Conservation (phyloP, 2,888 invertebrate genomes). For the Asteroscopus sphinx region DNA sequence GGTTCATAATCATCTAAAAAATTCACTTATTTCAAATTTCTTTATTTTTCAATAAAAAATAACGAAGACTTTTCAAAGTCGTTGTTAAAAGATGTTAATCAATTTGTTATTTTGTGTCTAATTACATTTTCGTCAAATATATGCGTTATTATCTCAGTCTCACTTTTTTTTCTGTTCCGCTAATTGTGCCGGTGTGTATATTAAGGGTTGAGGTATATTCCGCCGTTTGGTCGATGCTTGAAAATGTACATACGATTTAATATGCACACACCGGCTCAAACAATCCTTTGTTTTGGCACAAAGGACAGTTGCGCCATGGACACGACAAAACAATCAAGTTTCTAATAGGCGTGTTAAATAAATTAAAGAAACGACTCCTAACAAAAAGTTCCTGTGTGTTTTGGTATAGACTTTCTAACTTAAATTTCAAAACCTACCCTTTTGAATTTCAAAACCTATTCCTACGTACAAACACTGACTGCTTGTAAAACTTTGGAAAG, state of each 20-base stretch:
- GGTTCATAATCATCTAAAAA: too few relatives aligned
- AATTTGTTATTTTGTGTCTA: too few relatives aligned
- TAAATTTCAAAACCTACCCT: conserved; percentile 9
- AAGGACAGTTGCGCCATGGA: neutral
- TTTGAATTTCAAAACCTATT: conserved; percentile 6
- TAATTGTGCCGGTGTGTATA: too few relatives aligned
- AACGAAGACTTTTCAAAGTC: too few relatives aligned
- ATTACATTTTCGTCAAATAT: too few relatives aligned
- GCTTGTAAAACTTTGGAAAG: conserved; percentile 43
- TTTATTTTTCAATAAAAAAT: too few relatives aligned
- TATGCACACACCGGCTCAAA: neutral
- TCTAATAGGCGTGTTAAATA: neutral
- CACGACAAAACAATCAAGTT: neutral
- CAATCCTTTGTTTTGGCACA: neutral
- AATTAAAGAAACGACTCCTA: neutral
- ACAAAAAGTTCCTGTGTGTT: conserved; percentile 1
- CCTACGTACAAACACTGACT: conserved; percentile 12
- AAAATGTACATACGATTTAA: neutral
- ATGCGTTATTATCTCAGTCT: too few relatives aligned
- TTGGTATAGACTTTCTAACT: conserved; percentile 9
- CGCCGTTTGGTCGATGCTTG: neutral
- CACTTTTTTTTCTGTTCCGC: too few relatives aligned
- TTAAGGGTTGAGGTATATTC: neutral
- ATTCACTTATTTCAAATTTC: too few relatives aligned
- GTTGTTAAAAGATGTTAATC: too few relatives aligned